These are phyloP conservation scores for Chelon labrosus DNA, from an alignment of 2,797 vertebrate species.

Conservation along the genomic window DNA sequence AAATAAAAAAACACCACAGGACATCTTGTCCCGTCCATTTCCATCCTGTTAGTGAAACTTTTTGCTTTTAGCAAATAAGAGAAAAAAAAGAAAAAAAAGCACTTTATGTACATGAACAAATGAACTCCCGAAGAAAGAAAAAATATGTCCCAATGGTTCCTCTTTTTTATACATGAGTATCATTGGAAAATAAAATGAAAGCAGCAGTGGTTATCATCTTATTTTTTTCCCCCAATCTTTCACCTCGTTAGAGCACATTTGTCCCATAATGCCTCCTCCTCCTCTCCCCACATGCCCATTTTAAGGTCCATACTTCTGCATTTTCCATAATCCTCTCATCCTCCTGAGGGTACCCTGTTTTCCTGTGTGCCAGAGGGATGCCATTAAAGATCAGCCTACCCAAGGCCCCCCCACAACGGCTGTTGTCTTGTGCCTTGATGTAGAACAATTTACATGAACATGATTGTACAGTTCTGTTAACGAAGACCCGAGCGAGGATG, in stretches of 20 bases:
- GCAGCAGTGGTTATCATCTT: constrained; percentile 76
- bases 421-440: constrained; percentile 90
- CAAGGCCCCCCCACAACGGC: constrained; percentile 83
- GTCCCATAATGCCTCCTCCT: constrained; percentile 60
- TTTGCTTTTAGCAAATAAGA: constrained; percentile 80
- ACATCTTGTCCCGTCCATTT: constrained; percentile 78
- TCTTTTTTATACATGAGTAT: constrained; percentile 88
- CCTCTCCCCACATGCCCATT: constrained; percentile 51
- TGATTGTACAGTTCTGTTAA: constrained; percentile 89
- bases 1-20: constrained; percentile 60
- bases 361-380: constrained; percentile 80
- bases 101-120: constrained; percentile 85
- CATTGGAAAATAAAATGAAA: constrained; percentile 87
- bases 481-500: constrained; percentile 63
- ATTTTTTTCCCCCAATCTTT: constrained; percentile 52
- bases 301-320: constrained; percentile 37
- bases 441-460: constrained; percentile 88
- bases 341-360: constrained; percentile 50
- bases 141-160: constrained; percentile 42
- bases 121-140: constrained; percentile 60
- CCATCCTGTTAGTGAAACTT: constrained; percentile 76
- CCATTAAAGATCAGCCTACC: constrained; percentile 85
- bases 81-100: constrained; percentile 70
- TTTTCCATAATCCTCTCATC: constrained; percentile 34
- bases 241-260: constrained; percentile 79